Evolutionary conservation across 2,113 vertebrate genomes (phyloP), one percentile per base, ranked within the genome.

Genomic region (Synchiropus splendidus): DNA sequence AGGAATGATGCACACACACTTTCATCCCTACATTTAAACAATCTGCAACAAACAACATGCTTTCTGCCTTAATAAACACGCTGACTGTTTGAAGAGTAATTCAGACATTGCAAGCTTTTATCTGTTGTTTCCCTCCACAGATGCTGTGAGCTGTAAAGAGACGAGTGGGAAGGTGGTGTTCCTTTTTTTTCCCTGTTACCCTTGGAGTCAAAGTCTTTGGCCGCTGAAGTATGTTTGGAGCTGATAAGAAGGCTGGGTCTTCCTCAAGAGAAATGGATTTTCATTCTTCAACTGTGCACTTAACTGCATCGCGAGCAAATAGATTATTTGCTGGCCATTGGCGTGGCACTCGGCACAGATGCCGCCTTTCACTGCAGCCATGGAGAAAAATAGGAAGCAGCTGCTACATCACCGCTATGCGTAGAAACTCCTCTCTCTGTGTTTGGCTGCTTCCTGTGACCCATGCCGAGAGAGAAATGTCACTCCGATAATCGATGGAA

Each of bases 191-290:
- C 32, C 55, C 35, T 53, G 61, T 67, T 65, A 62, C 65, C 54
- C 66, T 67, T 62, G 31, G 53, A 76, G 61, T 66, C 57, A 67
- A 69, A 66, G 58, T 64, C 67, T 66, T 56, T 55, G 49, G 56
- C 54, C 21, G 5, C 57, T 15, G 31, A 66, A 69, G 61, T 62
- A 58, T 80, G 81, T 74, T 72, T 48, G 48, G 45, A 48, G 63
- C 67, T 75, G 75, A 82, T 80, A 81, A 75, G 67, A 54, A 9
- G 12, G 37, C 61, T 17, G 27, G 50, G 42, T 63, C 18, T 51
- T 57, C 70, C 51, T 64, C 31, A 36, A 1, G 27, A 63, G 36
- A 60, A 73, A 65, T 60, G 42, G 35, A 58, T 74, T 81, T 72
- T 54, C 36, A 58, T 61, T 69, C 46, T 58, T 58, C 61, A 44